Conservation (phyloP, 1,140 invertebrate species). For the Octopus bimaculoides region DNA sequence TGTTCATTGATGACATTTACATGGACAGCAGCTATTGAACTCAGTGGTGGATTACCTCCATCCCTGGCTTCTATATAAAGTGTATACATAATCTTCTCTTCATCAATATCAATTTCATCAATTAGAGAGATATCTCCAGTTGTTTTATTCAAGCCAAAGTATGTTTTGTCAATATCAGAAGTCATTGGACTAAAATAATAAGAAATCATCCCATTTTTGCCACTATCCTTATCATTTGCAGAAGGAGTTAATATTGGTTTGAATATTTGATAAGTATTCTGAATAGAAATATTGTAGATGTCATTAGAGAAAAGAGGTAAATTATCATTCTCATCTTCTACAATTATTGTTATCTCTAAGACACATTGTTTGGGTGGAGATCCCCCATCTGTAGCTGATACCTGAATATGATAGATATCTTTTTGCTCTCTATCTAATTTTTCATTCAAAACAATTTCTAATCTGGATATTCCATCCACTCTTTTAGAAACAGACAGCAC, state of each 20-base stretch:
- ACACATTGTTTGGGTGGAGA: slow-evolving; percentile 14
- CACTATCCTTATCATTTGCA: slow-evolving; percentile 22
- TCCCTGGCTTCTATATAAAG: slow-evolving; percentile 85
- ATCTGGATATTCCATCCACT: slow-evolving; percentile 34
- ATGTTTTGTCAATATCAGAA: not conserved
- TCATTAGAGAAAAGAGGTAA: slow-evolving; percentile 17
- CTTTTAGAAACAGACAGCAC: slow-evolving; percentile 28
- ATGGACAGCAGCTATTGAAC: slow-evolving; percentile 83
- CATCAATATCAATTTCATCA: slow-evolving; percentile 61
- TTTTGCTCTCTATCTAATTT: slow-evolving; percentile 76
- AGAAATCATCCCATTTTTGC: slow-evolving; percentile 19
- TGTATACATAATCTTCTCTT: slow-evolving; percentile 60
- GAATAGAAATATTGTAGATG: slow-evolving; percentile 15
- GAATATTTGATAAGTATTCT: slow-evolving; percentile 19
- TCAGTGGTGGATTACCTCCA: slow-evolving; percentile 75
- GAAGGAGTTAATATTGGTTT: slow-evolving; percentile 16
- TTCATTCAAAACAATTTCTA: slow-evolving; percentile 36
- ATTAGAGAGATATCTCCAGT: slow-evolving; percentile 9
- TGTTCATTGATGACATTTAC: slow-evolving; percentile 94
- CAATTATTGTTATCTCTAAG: slow-evolving; percentile 13
- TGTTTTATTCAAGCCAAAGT: not conserved
- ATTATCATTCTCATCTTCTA: slow-evolving; percentile 28
- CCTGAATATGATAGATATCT: slow-evolving; percentile 71
- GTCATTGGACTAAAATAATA: slow-evolving; percentile 15
- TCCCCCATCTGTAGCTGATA: slow-evolving; percentile 65